These are phyloP conservation scores for Eupithecia inturbata DNA, from an alignment of 2,888 invertebrate genomes.

Conservation along the genomic window DNA sequence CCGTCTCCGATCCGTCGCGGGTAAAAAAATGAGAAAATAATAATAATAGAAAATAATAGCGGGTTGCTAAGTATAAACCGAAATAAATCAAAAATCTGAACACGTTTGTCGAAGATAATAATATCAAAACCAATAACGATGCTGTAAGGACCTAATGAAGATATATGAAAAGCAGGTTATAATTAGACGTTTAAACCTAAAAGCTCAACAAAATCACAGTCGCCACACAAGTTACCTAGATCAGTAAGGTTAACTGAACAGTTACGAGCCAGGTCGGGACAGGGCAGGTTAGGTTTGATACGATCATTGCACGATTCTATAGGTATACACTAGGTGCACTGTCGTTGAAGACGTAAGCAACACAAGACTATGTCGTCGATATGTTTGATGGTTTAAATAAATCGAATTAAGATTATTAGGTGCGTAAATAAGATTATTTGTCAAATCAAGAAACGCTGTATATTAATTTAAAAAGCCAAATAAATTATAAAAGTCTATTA, in stretches of 20 bases:
- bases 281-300: slow-evolving; percentile 61
- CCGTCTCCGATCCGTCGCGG: no score
- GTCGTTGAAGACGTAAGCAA: not conserved
- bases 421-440: not conserved
- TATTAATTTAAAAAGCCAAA: no score
- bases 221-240: slow-evolving; percentile 18
- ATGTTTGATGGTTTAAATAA: not conserved
- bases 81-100: not conserved
- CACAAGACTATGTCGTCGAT: not conserved
- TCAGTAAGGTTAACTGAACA: slow-evolving; percentile 26
- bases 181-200: not conserved
- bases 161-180: not conserved
- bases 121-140: not conserved
- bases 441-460: no score
- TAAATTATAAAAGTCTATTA: not conserved
- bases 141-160: not conserved
- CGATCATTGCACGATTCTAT: slow-evolving; percentile 64
- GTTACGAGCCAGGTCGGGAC: slow-evolving; percentile 64
- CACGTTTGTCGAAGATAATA: not conserved
- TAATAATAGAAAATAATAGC: not conserved
- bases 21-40: no score
- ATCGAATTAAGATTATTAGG: not conserved
- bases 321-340: not conserved
- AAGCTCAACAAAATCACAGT: slow-evolving; percentile 9
- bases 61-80: not conserved